Evolutionary conservation across 2,797 vertebrate genomes (phyloP).

Genomic region (Odontamblyopus lacepedii): DNA sequence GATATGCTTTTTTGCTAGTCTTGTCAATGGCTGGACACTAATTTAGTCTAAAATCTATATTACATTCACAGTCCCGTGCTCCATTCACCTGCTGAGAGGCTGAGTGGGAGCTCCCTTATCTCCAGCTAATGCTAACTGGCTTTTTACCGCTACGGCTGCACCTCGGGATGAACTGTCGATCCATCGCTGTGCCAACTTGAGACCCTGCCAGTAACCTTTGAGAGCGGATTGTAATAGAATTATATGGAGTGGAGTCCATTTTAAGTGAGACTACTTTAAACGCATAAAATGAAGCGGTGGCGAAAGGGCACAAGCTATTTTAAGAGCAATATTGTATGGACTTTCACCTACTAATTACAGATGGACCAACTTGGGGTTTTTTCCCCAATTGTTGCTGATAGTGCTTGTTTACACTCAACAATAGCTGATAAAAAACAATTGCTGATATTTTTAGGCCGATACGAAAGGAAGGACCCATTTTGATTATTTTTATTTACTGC

Average conservation of each 20-base stretch:
- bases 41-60: not conserved
- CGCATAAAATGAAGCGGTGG: not conserved
- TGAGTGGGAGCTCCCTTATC: not conserved
- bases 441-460: no score
- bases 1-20: no score
- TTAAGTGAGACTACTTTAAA: conserved; percentile 9
- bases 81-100: not conserved
- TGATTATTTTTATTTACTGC: no score
- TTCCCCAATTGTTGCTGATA: no score
- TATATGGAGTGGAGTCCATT: conserved; percentile 31
- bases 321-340: not conserved
- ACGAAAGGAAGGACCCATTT: no score
- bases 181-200: conserved; percentile 37
- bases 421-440: no score
- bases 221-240: conserved; percentile 34
- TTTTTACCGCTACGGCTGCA: conserved; percentile 23
- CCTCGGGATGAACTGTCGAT: conserved; percentile 44
- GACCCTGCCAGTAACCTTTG: conserved; percentile 30
- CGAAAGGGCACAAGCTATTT: not conserved
- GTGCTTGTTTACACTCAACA: no score
- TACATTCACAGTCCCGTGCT: not conserved
- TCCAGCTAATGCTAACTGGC: not conserved
- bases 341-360: not conserved
- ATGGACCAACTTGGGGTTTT: no score
- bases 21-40: not conserved